Base-by-base conservation (phyloP, 2,113 vertebrate genomes). In the Cariama cristata region DNA sequence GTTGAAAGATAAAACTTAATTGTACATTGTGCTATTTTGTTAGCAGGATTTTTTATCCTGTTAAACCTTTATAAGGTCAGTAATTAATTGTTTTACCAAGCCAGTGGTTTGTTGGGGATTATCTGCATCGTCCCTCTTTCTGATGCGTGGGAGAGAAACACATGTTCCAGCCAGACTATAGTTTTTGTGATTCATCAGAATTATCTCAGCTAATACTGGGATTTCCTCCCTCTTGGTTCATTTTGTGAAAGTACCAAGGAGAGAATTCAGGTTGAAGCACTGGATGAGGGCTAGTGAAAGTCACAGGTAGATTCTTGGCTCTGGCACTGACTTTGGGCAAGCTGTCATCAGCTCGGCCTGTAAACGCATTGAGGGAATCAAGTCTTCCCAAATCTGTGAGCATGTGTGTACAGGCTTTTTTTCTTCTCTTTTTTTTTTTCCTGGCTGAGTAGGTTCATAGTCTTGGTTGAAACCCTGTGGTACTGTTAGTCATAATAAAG, bases 11-110 rank as follows among this genome's bases (percentile, higher is more conserved):
- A 84, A 88, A 93, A 81, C 47, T 71, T 72, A 92, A 60, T 84
- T 93, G 69, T 80, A 58, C 24, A 26, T 79, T 95, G 67, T 90
- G 44, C 49, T 83, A 22, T 74, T 95, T 38, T 74, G 32, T 90
- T 92, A 90, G 79, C 16, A 62, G 38, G 30, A 68, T 38, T 79
- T 83, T 88, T 58, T 56, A 52, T 82, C 35, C 69, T 62, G 47
- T 76, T 93, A 86, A 97, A 92, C 75, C 67, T 92, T 90, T 79
- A 63, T 85, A 66, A 86, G 77, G 86, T 91, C 62, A 79, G 32
- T 79, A 82, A 86, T 93, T 95, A 95, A 82, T 95, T 90, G 79
- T 96, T 95, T 85, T 92, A 74, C 74, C 49, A n/a, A 92, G 71
- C 21, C 56, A 72, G 62, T 73, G 40, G 49, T 88, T 94, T 89